Base-by-base conservation (phyloP, 2,113 vertebrate species). In the Atrichornis clamosus region DNA sequence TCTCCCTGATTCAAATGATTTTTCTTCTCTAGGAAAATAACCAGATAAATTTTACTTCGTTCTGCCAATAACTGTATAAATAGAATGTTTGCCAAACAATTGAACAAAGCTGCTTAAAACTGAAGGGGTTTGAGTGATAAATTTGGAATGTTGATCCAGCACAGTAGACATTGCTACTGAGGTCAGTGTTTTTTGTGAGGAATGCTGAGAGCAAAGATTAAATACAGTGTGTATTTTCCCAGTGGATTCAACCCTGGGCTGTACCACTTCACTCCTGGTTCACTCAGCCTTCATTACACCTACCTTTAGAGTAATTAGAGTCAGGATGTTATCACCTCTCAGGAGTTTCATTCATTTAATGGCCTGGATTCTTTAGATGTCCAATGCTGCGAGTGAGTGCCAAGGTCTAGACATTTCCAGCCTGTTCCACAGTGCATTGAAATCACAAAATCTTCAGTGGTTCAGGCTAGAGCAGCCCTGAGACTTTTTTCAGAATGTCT, bases 121-220 rank as follows among this genome's bases (percentile, higher is more conserved):
- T 49, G 44, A 28, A 88, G 56, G 88, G 78, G 15, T 67, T 75
- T 93, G 79, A 19, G 46, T 84, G 77, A 95, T 95, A 93, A 87
- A 96, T 96, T 58, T 83, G 94, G 93, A 96, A 96, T 97, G 97
- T 96, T 97, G 96, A 58, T 93, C 69, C 7, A 90, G 93, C 85
- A 42, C 86, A 90, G 49, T 26, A 82, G 96, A 64, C 95, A 89
- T 75, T 74, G 93, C 93, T 90, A 37, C 90, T 33, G 88, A 91
- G 96, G 95, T 97, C 96, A 87, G 22, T 95, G 95, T n/a, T 63
- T 91, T 90, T 91, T 64, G 82, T 73, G 68, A 96, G 91, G 97
- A 97, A 97, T 96, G 96, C 82, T 85, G 3, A 77, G 95, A 94
- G 95, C 97, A 96, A 49, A 91, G 96, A 83, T 87, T 93, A 91